Evolutionary conservation across 2,888 invertebrate genomes (phyloP), one percentile per base, ranked within the genome.

Genomic region (Mycalesis mineus): DNA sequence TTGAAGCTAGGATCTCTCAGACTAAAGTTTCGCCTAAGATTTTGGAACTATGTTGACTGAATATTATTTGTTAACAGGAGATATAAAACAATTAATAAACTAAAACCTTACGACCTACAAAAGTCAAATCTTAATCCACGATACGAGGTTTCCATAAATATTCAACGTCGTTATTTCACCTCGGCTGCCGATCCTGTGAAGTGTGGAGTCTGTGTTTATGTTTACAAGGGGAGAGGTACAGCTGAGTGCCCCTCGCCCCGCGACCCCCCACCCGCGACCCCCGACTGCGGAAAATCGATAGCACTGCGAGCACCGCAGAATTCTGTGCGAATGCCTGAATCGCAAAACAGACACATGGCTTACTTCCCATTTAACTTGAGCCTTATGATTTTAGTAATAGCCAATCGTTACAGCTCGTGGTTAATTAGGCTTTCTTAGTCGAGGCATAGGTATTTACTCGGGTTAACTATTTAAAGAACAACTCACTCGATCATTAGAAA

Each of bases 161-260:
- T 88, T 88, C 88, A 83, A 79, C 74, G 80, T 82, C 80, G 80
- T 84, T 87, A 86, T 86, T 87, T 84, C 83, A 87, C 87, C 85
- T 87, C 84, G 79, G 70, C 79, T 80, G 83, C 81, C 82, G 87
- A 84, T 86, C 78, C 80, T 80, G 79, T 68, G 66, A 68, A 61
- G 71, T 72, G 71, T 52, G 72, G 73, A 78, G 78, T 75, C 77
- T 76, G 84, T 87, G 88, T 88, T 88, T 88, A 85, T 87, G 86
- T 87, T 87, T 88, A 84, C 85, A 80, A 83, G 81, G 72, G 75
- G 65, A 69, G 74, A 73, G 73, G 73, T 76, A 79, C 88, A 86
- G 88, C 88, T 87, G 88, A 83, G 86, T 75, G 67, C 68, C 64
- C 72, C 70, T 59, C 58, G 33, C 54, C 65, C 69, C 58, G 67